A percentile compares a stretch with the other conserved stretches of the same genome.
Evolutionary conservation across 2,113 vertebrate genomes (phyloP).

Genomic region (Rostratula benghalensis): DNA sequence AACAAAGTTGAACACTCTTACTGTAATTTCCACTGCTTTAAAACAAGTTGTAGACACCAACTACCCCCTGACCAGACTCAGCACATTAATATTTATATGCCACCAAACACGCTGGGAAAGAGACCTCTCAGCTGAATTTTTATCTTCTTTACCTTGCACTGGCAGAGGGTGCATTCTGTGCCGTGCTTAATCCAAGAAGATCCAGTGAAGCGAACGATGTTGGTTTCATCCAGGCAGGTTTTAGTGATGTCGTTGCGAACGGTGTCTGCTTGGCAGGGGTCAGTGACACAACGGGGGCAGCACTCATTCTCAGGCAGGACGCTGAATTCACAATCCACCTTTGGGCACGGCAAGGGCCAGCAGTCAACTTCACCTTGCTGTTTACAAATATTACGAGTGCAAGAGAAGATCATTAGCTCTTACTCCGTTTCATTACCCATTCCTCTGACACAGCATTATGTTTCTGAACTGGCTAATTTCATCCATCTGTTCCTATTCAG

Average conservation of each 20-base stretch:
- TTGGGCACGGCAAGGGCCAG: constrained; percentile 92
- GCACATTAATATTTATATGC: not conserved
- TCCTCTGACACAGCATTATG: not conserved
- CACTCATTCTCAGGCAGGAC: constrained; percentile 91
- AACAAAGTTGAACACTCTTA: not conserved
- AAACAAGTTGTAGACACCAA: not conserved
- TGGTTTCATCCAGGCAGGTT: constrained; percentile 92
- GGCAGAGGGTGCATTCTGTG: constrained; percentile 95
- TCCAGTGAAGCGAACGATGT: constrained; percentile 92
- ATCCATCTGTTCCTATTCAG: not conserved
- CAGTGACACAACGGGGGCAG: constrained; percentile 89
- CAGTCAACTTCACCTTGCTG: constrained; percentile 98
- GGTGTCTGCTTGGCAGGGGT: constrained; percentile 94
- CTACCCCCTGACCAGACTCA: not conserved
- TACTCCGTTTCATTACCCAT: not conserved
- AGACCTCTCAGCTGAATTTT: not conserved
- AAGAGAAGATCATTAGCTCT: not conserved
- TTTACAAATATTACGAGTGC: not conserved
- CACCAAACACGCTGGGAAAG: not conserved
- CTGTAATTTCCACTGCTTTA: not conserved
- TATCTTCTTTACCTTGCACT: constrained; percentile 84
- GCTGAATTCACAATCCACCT: constrained; percentile 91
- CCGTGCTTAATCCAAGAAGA: constrained; percentile 97
- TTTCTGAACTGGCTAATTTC: not conserved
- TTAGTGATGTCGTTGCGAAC: constrained; percentile 95